A percentile compares a stretch with the other conserved stretches of the same genome.
Conservation (phyloP, 2,888 invertebrate genomes). For the Dolichopus griseipennis region DNA sequence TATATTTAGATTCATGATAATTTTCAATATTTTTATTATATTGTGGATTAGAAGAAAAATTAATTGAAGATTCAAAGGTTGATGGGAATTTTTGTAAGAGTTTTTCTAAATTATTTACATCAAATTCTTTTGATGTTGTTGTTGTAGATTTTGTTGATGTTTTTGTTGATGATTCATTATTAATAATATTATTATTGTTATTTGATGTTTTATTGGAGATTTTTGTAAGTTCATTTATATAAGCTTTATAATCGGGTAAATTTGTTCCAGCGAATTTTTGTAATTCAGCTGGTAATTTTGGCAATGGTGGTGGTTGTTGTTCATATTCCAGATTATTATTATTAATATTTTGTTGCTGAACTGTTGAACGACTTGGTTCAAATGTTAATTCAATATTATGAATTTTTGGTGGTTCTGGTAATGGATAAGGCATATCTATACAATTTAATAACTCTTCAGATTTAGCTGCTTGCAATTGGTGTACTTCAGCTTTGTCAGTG, state of each 20-base stretch:
- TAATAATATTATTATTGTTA: background rate
- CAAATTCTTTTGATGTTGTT: constrained; percentile 21
- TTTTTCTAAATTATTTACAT: constrained; percentile 40
- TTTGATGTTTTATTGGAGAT: constrained; percentile 10
- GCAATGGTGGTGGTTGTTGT: background rate
- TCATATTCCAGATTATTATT: background rate
- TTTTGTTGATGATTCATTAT: constrained; percentile 20
- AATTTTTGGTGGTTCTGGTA: constrained; percentile 46
- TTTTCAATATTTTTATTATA: constrained; percentile 27
- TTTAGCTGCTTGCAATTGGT: constrained; percentile 12
- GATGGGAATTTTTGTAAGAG: constrained; percentile 35
- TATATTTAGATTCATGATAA: constrained; percentile 1
- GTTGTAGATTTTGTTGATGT: constrained; percentile 24
- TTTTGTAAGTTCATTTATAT: constrained; percentile 10
- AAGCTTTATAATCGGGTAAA: constrained; percentile 19
- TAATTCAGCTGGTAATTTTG: constrained; percentile 7
- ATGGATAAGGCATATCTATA: constrained; percentile 44
- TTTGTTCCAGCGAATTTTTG: constrained; percentile 17
- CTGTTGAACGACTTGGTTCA: background rate
- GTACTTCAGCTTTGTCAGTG: constrained; percentile 12
- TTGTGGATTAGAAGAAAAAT: constrained; percentile 59
- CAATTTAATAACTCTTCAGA: constrained; percentile 15
- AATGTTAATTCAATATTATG: constrained; percentile 39
- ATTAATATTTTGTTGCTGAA: background rate
- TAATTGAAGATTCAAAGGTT: constrained; percentile 42